A percentile compares a stretch with the other conserved stretches of the same genome.
Evolutionary conservation across 1,140 invertebrate species (phyloP).

Genomic region (Macrobrachium nipponense): DNA sequence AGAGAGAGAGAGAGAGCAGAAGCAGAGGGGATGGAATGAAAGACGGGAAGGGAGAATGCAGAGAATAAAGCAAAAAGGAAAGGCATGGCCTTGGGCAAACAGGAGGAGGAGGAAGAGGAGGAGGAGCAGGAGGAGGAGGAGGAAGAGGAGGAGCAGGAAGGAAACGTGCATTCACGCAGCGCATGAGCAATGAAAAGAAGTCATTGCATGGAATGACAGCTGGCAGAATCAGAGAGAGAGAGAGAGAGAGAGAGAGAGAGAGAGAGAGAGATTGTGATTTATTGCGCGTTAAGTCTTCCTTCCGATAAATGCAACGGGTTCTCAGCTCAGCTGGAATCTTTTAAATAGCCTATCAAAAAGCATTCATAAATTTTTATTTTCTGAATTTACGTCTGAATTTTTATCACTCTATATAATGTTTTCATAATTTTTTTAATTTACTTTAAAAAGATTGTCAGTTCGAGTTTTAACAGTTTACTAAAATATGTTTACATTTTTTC

Average conservation of each 20-base stretch:
- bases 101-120: not conserved
- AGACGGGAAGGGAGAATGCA: not conserved
- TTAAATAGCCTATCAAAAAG: too few species aligned
- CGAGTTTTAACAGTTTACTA: too few species aligned
- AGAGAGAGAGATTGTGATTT: not conserved
- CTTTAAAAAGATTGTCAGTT: too few species aligned
- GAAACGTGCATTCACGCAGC: not conserved
- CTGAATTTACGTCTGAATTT: too few species aligned
- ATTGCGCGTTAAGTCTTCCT: too few species aligned
- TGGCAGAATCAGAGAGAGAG: slow-evolving; percentile 4
- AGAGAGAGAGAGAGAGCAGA: not conserved
- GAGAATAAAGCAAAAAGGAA: not conserved
- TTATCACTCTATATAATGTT: too few species aligned
- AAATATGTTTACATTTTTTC: too few species aligned
- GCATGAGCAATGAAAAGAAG: not conserved
- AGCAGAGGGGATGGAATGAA: not conserved
- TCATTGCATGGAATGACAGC: not conserved
- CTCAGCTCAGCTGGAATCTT: too few species aligned
- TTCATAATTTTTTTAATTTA: too few species aligned
- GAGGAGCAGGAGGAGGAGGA: not conserved
- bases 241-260: slow-evolving; percentile 26
- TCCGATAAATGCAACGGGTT: too few species aligned
- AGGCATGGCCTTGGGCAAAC: not conserved
- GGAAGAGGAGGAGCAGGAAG: not conserved
- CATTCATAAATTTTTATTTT: too few species aligned